Percentiles rank a stretch among this genome's conserved stretches.
Conservation (phyloP, 2,113 vertebrate genomes). For the Alosa alosa region DNA sequence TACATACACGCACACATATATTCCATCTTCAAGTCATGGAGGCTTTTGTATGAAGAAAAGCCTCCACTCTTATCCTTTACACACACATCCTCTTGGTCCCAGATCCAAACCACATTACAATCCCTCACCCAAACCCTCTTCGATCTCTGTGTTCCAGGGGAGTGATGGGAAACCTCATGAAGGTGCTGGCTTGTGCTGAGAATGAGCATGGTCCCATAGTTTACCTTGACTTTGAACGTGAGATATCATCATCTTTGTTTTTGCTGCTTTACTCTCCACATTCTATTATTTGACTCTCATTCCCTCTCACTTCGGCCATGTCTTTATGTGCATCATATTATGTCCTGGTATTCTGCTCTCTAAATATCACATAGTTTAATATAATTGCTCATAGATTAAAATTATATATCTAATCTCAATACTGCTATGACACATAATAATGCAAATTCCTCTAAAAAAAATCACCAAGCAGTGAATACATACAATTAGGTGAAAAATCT, state of each 20-base stretch:
- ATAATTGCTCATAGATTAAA: too few relatives aligned
- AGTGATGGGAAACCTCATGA: conserved; percentile 95
- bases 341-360: conserved; percentile 53
- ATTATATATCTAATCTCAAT: neutral
- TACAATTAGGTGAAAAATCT: too few relatives aligned
- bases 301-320: conserved; percentile 54
- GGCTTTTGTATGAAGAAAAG: too few relatives aligned
- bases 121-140: conserved; percentile 79
- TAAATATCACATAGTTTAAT: neutral
- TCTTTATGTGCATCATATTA: conserved; percentile 45
- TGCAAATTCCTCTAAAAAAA: too few relatives aligned
- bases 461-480: too few relatives aligned
- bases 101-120: neutral
- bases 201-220: conserved; percentile 95
- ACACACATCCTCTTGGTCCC: conserved; percentile 58
- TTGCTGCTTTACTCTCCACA: conserved; percentile 64
- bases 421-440: too few relatives aligned
- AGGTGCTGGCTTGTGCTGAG: conserved; percentile 92
- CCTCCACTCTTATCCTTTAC: neutral
- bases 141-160: conserved; percentile 91
- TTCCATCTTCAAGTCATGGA: neutral
- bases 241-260: conserved; percentile 81
- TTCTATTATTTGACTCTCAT: conserved; percentile 56
- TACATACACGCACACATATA: conserved; percentile 46
- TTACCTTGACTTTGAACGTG: conserved; percentile 99